Evolutionary conservation across 2,797 vertebrate species (phyloP), one percentile per base, ranked within the genome.

Genomic region (Malacoctenus gilli): DNA sequence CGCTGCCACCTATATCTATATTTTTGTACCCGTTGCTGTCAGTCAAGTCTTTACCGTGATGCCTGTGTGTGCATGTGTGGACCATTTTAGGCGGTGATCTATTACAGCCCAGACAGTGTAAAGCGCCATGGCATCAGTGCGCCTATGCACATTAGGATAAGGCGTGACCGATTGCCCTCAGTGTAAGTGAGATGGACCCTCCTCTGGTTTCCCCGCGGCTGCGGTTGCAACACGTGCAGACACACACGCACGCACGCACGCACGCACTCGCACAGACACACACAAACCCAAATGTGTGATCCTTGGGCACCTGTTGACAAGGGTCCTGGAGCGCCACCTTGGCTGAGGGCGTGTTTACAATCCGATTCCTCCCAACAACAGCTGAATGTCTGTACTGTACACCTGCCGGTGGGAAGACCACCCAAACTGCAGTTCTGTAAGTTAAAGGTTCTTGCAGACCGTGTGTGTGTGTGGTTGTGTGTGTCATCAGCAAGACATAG

Each of bases 281-380:
- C 25, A 23, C 44, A 74, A 35, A 76, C 67, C 73, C 57, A 62
- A 60, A 63, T 79, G 79, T 83, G 78, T 77, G 81, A 83, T 82
- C 71, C 50, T 52, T 13, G 21, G 25, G 41, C 86, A 87, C 83
- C 86, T 87, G 85, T 90, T 78, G 59, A 61, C 61, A 22, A 32
- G 41, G 59, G 63, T 69, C 72, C 46, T 67, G 31, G n/a, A 73
- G 74, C 69, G 68, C 77, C 84, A 80, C 77, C 85, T 83, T 77
- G 75, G 79, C 82, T 80, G 76, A 76, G 78, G 64, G 69, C 81
- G 74, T 85, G 79, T 86, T 87, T 85, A 85, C 70, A 72, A 57
- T 76, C 57, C 39, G 60, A 73, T 40, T 57, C 43, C 60, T 41
- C 59, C 11, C 40, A 61, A 73, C 60, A 71, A 84, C 89, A 88